Conservation (phyloP, 2,888 invertebrate genomes). For the Acleris laterana region DNA sequence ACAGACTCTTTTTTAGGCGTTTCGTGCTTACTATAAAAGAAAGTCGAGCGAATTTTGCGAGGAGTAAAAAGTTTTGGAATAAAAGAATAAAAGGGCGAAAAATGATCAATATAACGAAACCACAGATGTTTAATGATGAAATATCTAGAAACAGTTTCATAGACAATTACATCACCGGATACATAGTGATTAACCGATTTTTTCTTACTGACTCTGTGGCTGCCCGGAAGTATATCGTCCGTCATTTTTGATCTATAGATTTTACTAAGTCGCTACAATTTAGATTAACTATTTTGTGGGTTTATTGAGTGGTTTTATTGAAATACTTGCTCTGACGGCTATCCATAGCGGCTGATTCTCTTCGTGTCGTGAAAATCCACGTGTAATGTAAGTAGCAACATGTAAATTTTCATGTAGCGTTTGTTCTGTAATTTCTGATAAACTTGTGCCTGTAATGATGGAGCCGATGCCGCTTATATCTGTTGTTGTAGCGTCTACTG, state of each 20-base stretch:
- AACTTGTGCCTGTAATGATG: conserved; percentile 56
- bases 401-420: conserved; percentile 16
- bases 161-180: conserved; percentile 39
- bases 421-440: conserved; percentile 42
- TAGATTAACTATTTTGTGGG: conserved; percentile 34
- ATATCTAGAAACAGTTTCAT: background rate
- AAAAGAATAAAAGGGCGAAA: too few species aligned
- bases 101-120: too few species aligned
- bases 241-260: conserved; percentile 73
- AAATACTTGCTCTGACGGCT: conserved; percentile 43
- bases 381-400: conserved; percentile 44
- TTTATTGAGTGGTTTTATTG: conserved; percentile 41
- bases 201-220: conserved; percentile 38
- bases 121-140: too few species aligned
- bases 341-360: conserved; percentile 42
- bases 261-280: conserved; percentile 53
- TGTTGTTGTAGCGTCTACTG: conserved; percentile 52
- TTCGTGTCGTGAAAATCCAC: conserved; percentile 38
- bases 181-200: too few species aligned
- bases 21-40: too few species aligned
- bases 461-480: conserved; percentile 68
- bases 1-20: too few species aligned
- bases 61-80: too few species aligned
- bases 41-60: too few species aligned
- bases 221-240: conserved; percentile 63